phyloP scores from a whole-genome alignment of 2,888 invertebrate species.

The Drosophila multiciliata region DNA sequence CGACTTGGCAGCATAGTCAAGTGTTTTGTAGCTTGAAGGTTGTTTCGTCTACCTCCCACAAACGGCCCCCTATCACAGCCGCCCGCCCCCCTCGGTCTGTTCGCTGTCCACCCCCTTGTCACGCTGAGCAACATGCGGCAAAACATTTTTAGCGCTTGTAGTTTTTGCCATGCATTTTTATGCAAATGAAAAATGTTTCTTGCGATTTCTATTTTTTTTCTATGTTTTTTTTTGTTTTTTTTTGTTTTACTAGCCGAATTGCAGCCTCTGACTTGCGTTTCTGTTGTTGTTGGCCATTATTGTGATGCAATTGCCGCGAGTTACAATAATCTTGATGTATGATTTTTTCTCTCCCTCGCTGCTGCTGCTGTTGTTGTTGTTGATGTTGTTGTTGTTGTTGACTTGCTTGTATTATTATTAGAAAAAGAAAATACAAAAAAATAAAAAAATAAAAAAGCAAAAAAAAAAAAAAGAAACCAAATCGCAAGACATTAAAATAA shows the following conservation, averaged over 20 bases:
- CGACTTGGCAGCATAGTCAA: constrained; percentile 55
- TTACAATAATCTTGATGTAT: constrained; percentile 81
- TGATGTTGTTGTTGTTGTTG: constrained; percentile 19
- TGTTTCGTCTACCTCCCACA: constrained; percentile 75
- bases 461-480: constrained; percentile 32
- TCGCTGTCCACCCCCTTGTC: constrained; percentile 24
- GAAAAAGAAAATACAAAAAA: constrained; percentile 38
- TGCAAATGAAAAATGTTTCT: constrained; percentile 81
- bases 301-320: constrained; percentile 80
- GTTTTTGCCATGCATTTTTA: constrained; percentile 76
- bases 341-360: constrained; percentile 67
- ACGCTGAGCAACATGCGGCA: constrained; percentile 69
- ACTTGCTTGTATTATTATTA: constrained; percentile 54
- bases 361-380: constrained; percentile 29
- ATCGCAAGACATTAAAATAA: constrained; percentile 45
- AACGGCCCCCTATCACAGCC: constrained; percentile 18
- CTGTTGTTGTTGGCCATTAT: constrained; percentile 64
- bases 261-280: constrained; percentile 50
- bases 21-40: constrained; percentile 79
- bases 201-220: constrained; percentile 69
- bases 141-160: constrained; percentile 80
- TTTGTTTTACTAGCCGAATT: constrained; percentile 25
- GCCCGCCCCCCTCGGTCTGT: background rate
- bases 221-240: constrained; percentile 45
- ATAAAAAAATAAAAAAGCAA: constrained; percentile 18